These are phyloP conservation scores for Cephus sareptanus DNA, from an alignment of 2,888 invertebrate species.

Conservation along the genomic window DNA sequence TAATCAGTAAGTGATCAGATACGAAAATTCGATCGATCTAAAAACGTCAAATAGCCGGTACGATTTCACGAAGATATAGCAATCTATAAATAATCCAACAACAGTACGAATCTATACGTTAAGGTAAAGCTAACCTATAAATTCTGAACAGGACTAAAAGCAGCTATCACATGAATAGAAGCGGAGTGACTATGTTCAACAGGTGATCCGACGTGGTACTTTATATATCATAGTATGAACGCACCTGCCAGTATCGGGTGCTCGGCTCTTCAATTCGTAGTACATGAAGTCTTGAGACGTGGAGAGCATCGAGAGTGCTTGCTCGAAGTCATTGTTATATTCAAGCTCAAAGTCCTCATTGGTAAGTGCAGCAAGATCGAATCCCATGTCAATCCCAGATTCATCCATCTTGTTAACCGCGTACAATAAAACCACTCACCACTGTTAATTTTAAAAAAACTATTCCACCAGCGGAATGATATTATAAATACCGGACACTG, in stretches of 20 bases:
- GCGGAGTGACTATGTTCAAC: constrained; percentile 3
- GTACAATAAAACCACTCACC: background rate
- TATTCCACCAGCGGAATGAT: too few relatives aligned
- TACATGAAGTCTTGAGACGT: constrained; percentile 73
- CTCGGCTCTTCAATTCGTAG: constrained; percentile 73
- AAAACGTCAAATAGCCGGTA: too few relatives aligned
- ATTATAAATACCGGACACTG: too few relatives aligned
- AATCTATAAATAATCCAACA: too few relatives aligned
- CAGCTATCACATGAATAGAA: too few relatives aligned
- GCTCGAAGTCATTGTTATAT: constrained; percentile 70
- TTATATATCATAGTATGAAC: constrained; percentile 32
- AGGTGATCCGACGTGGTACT: constrained; percentile 18
- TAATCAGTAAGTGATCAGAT: too few relatives aligned
- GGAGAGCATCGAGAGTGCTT: constrained; percentile 69
- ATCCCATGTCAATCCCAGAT: constrained; percentile 75
- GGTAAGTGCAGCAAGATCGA: constrained; percentile 72
- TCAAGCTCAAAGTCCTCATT: constrained; percentile 69
- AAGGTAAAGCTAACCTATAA: too few relatives aligned
- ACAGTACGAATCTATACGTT: too few relatives aligned
- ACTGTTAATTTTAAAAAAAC: too few relatives aligned
- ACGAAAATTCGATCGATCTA: too few relatives aligned
- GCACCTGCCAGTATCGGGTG: constrained; percentile 73
- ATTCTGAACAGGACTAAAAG: too few relatives aligned
- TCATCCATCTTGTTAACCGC: constrained; percentile 68
- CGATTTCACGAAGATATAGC: too few relatives aligned